Evolutionary conservation across 1,140 invertebrate species (phyloP).

Genomic region (Drosophila ogumai): DNA sequence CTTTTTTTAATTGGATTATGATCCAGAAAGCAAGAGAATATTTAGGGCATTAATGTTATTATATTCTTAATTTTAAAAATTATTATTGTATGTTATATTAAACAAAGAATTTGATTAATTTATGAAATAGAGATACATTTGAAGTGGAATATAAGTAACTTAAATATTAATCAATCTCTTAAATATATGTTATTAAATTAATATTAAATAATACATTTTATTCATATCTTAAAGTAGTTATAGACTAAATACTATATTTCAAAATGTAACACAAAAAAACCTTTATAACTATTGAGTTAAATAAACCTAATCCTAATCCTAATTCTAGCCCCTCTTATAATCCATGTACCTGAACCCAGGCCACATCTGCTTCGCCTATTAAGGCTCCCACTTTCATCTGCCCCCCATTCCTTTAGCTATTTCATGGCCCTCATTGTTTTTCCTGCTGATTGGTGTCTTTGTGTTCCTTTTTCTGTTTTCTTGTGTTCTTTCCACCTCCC

Average conservation of each 20-base stretch:
- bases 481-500: background rate
- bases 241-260: background rate
- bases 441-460: constrained; percentile 76
- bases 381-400: constrained; percentile 27
- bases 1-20: background rate
- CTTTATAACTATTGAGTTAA: background rate
- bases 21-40: too few relatives aligned
- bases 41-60: too few relatives aligned
- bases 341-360: constrained; percentile 24
- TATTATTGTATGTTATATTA: too few relatives aligned
- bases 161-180: too few relatives aligned
- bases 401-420: constrained; percentile 25
- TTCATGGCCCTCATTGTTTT: constrained; percentile 55
- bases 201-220: too few relatives aligned
- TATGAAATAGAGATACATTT: too few relatives aligned
- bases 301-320: background rate
- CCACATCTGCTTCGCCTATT: constrained; percentile 57
- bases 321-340: background rate
- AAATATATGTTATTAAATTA: too few relatives aligned
- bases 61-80: too few relatives aligned
- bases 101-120: too few relatives aligned
- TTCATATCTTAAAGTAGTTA: background rate
- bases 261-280: background rate
- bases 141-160: accelerated
- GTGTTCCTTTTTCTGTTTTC: constrained; percentile 40